Conservation (phyloP, 2,113 vertebrate species). For the Otolemur garnettii region DNA sequence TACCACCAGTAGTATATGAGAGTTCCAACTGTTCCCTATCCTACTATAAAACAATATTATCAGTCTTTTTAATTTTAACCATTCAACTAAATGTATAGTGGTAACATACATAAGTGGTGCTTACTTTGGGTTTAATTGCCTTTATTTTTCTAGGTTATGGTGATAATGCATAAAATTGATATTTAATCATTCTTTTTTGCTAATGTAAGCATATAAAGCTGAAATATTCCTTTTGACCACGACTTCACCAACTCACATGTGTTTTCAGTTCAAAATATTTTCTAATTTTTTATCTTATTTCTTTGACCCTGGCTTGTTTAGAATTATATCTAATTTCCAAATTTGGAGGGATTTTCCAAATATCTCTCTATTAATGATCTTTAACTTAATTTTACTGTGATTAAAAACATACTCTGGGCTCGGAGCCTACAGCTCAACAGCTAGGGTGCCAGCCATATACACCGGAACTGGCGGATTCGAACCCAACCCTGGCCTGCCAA, state of each 20-base stretch:
- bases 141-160: neutral
- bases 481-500: too few species aligned
- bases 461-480: too few species aligned
- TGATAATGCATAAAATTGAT: neutral
- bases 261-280: slow-evolving; percentile 1
- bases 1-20: neutral
- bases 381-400: neutral
- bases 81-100: neutral
- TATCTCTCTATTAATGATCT: neutral
- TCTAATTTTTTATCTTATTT: neutral
- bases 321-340: slow-evolving; percentile 7
- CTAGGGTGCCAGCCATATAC: too few species aligned
- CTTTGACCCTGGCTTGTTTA: neutral
- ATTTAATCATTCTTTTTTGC: neutral
- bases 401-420: neutral
- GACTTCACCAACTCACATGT: neutral
- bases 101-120: neutral
- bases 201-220: neutral
- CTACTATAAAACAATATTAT: neutral
- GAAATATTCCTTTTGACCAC: neutral
- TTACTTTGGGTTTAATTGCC: neutral
- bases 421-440: too few species aligned
- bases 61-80: neutral
- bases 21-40: neutral
- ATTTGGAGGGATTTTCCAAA: neutral